phyloP scores from a whole-genome alignment of 2,113 vertebrate genomes.

The Pollachius pollachius region DNA sequence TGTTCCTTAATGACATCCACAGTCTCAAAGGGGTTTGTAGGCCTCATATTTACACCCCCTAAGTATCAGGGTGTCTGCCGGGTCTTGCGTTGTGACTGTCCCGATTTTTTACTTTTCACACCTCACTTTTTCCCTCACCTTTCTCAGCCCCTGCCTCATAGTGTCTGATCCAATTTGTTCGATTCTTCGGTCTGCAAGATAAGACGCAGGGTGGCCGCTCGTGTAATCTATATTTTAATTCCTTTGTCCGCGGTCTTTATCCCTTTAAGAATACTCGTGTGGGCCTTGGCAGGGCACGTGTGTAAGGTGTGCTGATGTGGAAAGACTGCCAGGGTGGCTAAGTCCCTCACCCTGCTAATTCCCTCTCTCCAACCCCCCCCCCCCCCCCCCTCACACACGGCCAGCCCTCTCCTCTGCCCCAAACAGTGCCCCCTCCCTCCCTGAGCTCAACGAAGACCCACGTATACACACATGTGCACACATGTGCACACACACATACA shows the following conservation, averaged over 20 bases:
- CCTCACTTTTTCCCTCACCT: constrained; percentile 8
- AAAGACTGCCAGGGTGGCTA: constrained; percentile 64
- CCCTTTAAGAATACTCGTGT: constrained; percentile 57
- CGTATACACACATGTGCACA: constrained; percentile 11
- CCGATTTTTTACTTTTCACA: background rate
- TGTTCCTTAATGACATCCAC: no score
- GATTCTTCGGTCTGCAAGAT: constrained; percentile 58
- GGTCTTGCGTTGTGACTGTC: background rate
- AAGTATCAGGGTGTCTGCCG: background rate
- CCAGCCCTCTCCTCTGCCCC: constrained; percentile 20
- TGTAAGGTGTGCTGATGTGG: constrained; percentile 68
- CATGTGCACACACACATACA: background rate
- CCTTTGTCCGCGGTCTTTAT: constrained; percentile 60
- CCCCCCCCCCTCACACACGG: background rate
- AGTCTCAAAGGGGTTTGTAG: background rate
- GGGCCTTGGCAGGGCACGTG: constrained; percentile 45
- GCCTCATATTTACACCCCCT: background rate
- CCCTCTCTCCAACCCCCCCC: constrained; percentile 29
- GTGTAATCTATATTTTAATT: constrained; percentile 71
- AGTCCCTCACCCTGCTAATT: constrained; percentile 68
- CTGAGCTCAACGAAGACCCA: constrained; percentile 30
- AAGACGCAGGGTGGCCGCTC: constrained; percentile 50
- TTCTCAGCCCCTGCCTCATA: constrained; percentile 28
- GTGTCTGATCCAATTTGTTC: constrained; percentile 64
- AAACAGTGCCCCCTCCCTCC: constrained; percentile 11